Percentiles rank a stretch among this genome's conserved stretches.
phyloP scores from a whole-genome alignment of 2,888 invertebrate genomes.

The Pomacea canaliculata region DNA sequence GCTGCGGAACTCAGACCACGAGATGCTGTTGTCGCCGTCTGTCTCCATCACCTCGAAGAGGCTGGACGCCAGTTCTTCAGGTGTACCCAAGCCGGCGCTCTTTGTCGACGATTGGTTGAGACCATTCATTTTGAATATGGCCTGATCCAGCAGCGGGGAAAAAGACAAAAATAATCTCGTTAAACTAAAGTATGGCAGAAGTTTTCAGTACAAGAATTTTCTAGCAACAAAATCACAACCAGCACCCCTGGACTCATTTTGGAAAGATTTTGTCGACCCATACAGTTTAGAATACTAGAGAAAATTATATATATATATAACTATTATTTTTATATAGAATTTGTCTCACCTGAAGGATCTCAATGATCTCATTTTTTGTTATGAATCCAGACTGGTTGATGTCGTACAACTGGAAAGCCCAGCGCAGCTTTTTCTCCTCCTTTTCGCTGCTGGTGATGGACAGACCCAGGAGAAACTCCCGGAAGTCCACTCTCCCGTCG shows the following conservation, averaged over 20 bases:
- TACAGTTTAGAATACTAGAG: no score
- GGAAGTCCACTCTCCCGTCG: conserved; percentile 11
- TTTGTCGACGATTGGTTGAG: not conserved
- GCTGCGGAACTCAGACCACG: conserved; percentile 17
- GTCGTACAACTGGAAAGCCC: conserved; percentile 29
- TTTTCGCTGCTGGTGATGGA: conserved; percentile 23
- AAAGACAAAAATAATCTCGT: not conserved
- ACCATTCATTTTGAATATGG: conserved; percentile 27
- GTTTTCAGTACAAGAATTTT: no score
- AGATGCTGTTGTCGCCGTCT: conserved; percentile 12
- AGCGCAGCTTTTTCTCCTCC: conserved; percentile 12
- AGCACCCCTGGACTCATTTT: no score
- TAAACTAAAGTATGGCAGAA: not conserved
- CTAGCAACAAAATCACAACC: no score
- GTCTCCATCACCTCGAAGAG: conserved; percentile 21
- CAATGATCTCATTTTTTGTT: conserved; percentile 9
- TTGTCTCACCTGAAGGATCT: conserved; percentile 16
- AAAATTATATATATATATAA: no score
- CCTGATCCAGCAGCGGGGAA: conserved; percentile 2
- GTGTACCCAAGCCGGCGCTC: not conserved
- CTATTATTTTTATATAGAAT: no score
- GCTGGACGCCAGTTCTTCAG: conserved; percentile 5
- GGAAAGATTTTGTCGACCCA: no score
- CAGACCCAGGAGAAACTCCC: conserved; percentile 27
- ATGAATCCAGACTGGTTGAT: conserved; percentile 15